Evolutionary conservation across 2,888 invertebrate species (phyloP), one percentile per base, ranked within the genome.

Genomic region (Limnephilus lunatus): DNA sequence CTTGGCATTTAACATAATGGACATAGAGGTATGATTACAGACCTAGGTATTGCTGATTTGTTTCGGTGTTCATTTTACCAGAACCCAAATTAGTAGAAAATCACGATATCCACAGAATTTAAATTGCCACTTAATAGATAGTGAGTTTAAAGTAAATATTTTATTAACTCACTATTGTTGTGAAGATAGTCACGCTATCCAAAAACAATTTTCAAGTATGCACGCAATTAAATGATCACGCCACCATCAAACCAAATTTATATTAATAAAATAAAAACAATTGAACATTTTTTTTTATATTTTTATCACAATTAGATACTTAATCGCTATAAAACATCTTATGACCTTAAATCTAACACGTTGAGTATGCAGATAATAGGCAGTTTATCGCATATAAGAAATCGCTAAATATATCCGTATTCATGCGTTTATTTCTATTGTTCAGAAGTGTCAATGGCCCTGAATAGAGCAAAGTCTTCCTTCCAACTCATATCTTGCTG

Each of bases 401-500:
- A 68, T 68, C 68, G 25, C 0, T 25, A 68, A 68, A 68, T n/a
- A 68, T 68, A 25, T 68, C 68, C 68, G 68, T 68, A 68, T 68
- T 1, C 68, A 68, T 68, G 68, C 68, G 68, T 68, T 68, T 68
- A 32, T 82, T 82, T 82, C 82, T 32, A 32, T 82, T 82, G 82
- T 32, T 19, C 7, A 25, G 25, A 68, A 44, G 86, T 86, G 86
- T 86, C 86, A 48, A 48, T 44, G 86, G 25, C 86, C 86, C 86
- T 86, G 86, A 48, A 35, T 35, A 30, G 68, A 68, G 12, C 25
- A 30, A 44, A 39, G 86, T 39, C 48, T 44, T 86, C 86, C 68
- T 68, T 25, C 53, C 19, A 53, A 5, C 25, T 68, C 25, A 68
- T 68, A 25, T 68, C 68, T 86, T 44, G n/a, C 86, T 86, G 39